Percentiles rank a stretch among this genome's conserved stretches.
Evolutionary conservation across 1,140 invertebrate genomes (phyloP).

Genomic region (Whitmania pigra): DNA sequence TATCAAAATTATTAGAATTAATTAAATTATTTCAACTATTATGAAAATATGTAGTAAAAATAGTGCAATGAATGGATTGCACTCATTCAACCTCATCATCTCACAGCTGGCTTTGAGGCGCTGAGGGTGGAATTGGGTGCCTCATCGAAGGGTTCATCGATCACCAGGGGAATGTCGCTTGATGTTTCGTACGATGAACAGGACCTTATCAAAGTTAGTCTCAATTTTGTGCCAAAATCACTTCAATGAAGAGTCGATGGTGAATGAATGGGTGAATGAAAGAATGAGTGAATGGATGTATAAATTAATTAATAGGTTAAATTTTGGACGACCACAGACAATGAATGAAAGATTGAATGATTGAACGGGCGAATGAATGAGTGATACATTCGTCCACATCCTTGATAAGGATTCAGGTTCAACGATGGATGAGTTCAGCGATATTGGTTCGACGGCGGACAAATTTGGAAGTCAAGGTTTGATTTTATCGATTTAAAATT

Average conservation of each 20-base stretch:
- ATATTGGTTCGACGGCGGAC: not conserved
- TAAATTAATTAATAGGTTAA: too few relatives aligned
- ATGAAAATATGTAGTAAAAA: too few relatives aligned
- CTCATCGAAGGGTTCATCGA: slow-evolving; percentile 46
- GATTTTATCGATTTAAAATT: not conserved
- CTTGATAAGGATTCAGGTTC: not conserved
- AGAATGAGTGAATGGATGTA: not conserved
- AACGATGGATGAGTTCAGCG: slow-evolving; percentile 8
- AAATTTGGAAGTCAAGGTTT: slow-evolving; percentile 1
- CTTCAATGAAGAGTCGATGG: not conserved
- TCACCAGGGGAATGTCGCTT: slow-evolving; percentile 47
- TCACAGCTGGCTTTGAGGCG: slow-evolving; percentile 52
- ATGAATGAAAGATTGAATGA: not conserved
- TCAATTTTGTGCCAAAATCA: slow-evolving; percentile 1
- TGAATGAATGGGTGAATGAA: not conserved
- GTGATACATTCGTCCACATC: not conserved
- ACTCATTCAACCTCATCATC: not conserved
- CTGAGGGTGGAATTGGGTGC: slow-evolving; percentile 59
- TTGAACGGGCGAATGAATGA: slow-evolving; percentile 5
- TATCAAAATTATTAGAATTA: too few relatives aligned
- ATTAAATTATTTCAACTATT: too few relatives aligned
- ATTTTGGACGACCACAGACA: too few relatives aligned
- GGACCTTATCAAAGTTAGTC: slow-evolving; percentile 55
- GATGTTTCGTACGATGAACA: slow-evolving; percentile 57
- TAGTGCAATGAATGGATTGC: too few relatives aligned